Evolutionary conservation across 2,113 vertebrate species (phyloP), one percentile per base, ranked within the genome.

Genomic region (Falco punctatus): DNA sequence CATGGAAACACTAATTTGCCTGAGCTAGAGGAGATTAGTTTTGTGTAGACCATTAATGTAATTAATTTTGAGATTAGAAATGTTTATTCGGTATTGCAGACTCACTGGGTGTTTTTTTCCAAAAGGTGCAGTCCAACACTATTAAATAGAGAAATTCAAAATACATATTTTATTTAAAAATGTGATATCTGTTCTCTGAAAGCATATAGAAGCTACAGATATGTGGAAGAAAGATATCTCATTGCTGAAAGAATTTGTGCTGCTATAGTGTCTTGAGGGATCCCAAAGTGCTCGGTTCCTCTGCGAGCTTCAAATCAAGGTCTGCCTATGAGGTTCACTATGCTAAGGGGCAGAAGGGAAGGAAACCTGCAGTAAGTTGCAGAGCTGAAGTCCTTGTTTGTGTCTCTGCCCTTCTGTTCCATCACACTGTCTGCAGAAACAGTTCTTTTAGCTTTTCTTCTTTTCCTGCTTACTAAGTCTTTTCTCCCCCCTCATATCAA

Each of bases 1-100:
- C 66, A 44, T 9, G 7, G 95, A 97, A 98, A 94, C 78, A 81
- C 89, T 95, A 81, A 97, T 97, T 97, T 96, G 86, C 92, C 79
- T 96, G 85, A 77, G 95, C 96, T 97, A 96, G 94, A 94, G 82
- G 79, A 91, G 91, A 97, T 95, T 93, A 95, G 78, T 86, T 96
- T 97, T 96, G 88, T 35, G 95, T 95, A 96, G 83, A 55, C 86
- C 59, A 84, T 92, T 92, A 96, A 71, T 16, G 4, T 92, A 94
- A 96, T 95, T 92, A 94, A 95, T 96, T 80, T 84, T 72, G 32
- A 94, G 91, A 88, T 75, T 90, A 96, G 91, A 95, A 95, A 75
- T 86, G 42, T 70, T 92, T 51, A 62, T 72, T 88, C 24, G 10
- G 38, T 90, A 55, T 61, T 92, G 72, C 52, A 73, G n/a, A 69